These are phyloP conservation scores for Bombus terrestris DNA, from an alignment of 1,140 invertebrate genomes.

Conservation along the genomic window DNA sequence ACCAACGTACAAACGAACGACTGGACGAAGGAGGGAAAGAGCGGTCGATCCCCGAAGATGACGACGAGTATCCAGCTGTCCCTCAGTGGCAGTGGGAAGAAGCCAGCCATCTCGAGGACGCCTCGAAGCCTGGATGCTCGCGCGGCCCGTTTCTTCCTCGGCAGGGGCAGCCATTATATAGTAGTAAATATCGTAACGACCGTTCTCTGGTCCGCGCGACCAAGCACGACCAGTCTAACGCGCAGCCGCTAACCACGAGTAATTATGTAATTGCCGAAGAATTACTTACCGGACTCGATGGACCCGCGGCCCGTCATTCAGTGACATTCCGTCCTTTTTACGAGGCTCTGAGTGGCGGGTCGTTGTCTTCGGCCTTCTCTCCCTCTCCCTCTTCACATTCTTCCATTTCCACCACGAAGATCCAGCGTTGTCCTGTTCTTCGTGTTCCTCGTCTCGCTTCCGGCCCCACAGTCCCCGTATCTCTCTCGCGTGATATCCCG, in stretches of 20 bases:
- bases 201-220: constrained; percentile 44
- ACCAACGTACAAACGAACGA: background rate
- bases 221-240: constrained; percentile 56
- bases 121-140: constrained; percentile 35
- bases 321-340: constrained; percentile 82
- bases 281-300: constrained; percentile 80
- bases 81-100: constrained; percentile 19
- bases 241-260: constrained; percentile 74
- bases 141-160: constrained; percentile 69
- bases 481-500: constrained; percentile 70
- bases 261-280: constrained; percentile 83
- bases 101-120: constrained; percentile 34
- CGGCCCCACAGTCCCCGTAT: background rate
- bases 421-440: background rate
- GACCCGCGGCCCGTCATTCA: constrained; percentile 78
- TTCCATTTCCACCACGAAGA: background rate
- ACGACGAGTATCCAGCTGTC: constrained; percentile 21
- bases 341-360: constrained; percentile 75
- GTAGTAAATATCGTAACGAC: constrained; percentile 83
- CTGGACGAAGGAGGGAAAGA: background rate
- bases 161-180: constrained; percentile 80
- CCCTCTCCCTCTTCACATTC: background rate
- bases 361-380: constrained; percentile 67
- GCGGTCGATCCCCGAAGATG: background rate
- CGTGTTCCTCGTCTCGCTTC: background rate